These are phyloP conservation scores for Macaria liturata DNA, from an alignment of 2,888 invertebrate species.

Conservation along the genomic window DNA sequence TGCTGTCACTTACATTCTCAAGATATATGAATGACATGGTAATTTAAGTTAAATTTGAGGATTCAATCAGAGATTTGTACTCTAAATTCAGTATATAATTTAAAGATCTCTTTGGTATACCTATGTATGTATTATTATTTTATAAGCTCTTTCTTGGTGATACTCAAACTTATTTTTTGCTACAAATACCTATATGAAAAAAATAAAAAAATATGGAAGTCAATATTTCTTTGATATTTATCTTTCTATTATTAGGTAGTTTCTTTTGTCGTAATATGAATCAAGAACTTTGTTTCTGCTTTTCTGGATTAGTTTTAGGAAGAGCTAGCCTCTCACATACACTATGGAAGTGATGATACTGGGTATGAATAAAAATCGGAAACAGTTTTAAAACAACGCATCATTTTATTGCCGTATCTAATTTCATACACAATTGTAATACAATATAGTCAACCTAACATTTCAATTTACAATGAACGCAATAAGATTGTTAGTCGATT, in stretches of 20 bases:
- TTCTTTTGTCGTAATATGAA: too few species aligned
- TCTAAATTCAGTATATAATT: constrained; percentile 30
- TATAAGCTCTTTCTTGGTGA: constrained; percentile 36
- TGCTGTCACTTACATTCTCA: too few species aligned
- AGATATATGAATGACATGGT: too few species aligned
- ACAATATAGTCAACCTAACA: constrained; percentile 63
- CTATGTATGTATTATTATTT: constrained; percentile 29
- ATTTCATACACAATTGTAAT: constrained; percentile 80
- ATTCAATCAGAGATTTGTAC: not conserved
- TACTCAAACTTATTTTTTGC: constrained; percentile 32
- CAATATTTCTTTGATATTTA: too few species aligned
- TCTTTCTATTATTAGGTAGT: too few species aligned
- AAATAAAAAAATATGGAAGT: constrained; percentile 13
- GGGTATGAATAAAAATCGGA: constrained; percentile 41
- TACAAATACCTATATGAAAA: constrained; percentile 29
- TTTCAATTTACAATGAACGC: constrained; percentile 26
- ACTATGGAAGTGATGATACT: too few species aligned
- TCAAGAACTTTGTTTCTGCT: too few species aligned
- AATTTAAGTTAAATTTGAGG: too few species aligned
- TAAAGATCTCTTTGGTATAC: constrained; percentile 35
- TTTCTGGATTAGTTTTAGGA: too few species aligned
- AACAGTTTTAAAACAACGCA: constrained; percentile 61
- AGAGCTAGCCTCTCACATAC: too few species aligned
- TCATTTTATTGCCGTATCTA: constrained; percentile 76
- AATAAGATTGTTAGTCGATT: constrained; percentile 33